Evolutionary conservation across 2,888 invertebrate species (phyloP).

Genomic region (Torymus texanus): DNA sequence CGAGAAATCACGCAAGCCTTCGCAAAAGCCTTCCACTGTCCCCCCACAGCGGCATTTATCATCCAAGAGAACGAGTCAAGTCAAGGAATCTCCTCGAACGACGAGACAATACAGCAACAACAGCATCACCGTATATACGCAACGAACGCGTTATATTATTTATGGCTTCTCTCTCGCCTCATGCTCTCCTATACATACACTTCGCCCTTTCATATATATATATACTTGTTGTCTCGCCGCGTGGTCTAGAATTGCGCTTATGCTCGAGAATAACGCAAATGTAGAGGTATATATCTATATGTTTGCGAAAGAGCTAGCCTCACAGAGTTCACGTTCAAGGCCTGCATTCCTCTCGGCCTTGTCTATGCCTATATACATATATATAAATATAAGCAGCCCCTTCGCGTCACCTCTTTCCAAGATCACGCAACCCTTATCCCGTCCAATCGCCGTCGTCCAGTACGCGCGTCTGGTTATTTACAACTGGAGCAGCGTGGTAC

Average conservation of each 20-base stretch:
- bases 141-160: conserved; percentile 48
- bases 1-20: conserved; percentile 39
- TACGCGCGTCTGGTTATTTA: conserved; percentile 64
- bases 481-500: conserved; percentile 69
- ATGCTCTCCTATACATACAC: background rate
- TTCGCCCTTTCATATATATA: conserved; percentile 7
- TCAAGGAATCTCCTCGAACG: conserved; percentile 28
- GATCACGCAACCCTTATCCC: conserved; percentile 66
- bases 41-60: conserved; percentile 38
- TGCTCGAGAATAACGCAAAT: no score
- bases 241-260: conserved; percentile 21
- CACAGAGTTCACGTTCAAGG: no score
- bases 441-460: background rate
- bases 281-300: no score
- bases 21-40: conserved; percentile 7
- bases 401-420: conserved; percentile 57
- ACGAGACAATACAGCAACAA: conserved; percentile 17
- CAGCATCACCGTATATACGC: conserved; percentile 23
- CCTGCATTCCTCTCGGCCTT: no score
- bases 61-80: conserved; percentile 1
- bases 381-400: no score
- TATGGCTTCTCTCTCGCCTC: conserved; percentile 13
- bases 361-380: no score
- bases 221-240: background rate
- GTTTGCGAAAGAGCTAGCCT: no score